These are phyloP conservation scores for Xanthostigma xanthostigma DNA, from an alignment of 2,888 invertebrate genomes.

Conservation along the genomic window DNA sequence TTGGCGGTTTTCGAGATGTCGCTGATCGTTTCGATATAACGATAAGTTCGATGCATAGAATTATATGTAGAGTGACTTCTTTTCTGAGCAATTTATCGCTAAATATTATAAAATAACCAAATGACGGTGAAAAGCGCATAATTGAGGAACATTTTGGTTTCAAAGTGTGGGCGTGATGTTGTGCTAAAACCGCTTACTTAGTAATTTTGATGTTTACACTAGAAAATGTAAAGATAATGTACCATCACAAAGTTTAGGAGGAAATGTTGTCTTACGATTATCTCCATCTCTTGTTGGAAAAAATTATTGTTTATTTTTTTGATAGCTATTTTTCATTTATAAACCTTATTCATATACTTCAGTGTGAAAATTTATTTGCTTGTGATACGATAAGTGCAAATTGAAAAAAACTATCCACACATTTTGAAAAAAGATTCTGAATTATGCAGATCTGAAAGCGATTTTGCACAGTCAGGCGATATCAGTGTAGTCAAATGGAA, in stretches of 20 bases:
- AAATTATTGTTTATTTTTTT: slow-evolving; percentile 17
- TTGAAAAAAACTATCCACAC: slow-evolving; percentile 16
- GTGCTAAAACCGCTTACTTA: slow-evolving; percentile 12
- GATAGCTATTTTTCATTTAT: slow-evolving; percentile 18
- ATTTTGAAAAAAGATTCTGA: slow-evolving; percentile 15
- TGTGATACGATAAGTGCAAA: slow-evolving; percentile 18
- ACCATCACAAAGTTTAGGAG: slow-evolving; percentile 11
- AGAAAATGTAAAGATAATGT: slow-evolving; percentile 8
- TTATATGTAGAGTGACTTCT: no score
- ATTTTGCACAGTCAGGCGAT: slow-evolving; percentile 13
- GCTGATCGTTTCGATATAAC: no score
- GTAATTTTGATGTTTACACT: slow-evolving; percentile 14
- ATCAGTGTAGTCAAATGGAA: slow-evolving; percentile 18
- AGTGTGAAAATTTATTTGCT: slow-evolving; percentile 14
- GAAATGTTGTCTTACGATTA: slow-evolving; percentile 17
- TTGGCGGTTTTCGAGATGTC: no score
- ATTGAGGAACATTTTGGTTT: no score
- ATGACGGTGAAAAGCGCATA: no score
- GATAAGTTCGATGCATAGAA: no score
- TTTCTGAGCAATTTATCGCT: no score
- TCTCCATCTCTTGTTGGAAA: slow-evolving; percentile 12
- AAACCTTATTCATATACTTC: slow-evolving; percentile 14
- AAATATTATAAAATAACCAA: no score
- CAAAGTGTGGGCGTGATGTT: slow-evolving; percentile 14
- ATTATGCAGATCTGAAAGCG: slow-evolving; percentile 13